Base-by-base conservation (phyloP, 1,140 invertebrate species). In the Latrodectus geometricus region DNA sequence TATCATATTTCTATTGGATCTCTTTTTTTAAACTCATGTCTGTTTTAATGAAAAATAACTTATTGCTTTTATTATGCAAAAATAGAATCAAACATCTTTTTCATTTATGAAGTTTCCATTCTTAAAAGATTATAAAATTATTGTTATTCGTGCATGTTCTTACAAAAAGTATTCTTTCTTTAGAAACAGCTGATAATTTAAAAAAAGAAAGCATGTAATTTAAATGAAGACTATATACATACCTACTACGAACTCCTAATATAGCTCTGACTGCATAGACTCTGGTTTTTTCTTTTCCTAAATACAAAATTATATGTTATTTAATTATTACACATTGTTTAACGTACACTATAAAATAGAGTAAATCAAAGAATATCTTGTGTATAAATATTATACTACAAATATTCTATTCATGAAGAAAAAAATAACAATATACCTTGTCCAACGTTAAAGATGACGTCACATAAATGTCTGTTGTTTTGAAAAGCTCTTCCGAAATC, bases 221-320 rank as follows among this genome's bases (percentile, higher is more conserved):
- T 35, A 35, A 35, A 35, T 35, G 35, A 5, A 3, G 35, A 35
- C 35, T 35, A 3, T 35, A 5, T 35, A 35, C 35, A 35, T 90
- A 95, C 95, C 96, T 94, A 92, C 96, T 96, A 88, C 97, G 92
- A 2, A 98, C 96, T 21, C 96, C 97, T 23, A 98, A 92, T 89
- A 98, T 97, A 9, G 97, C 97, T 89, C 97, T 91, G 7, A 98
- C 96, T 0, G 96, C 97, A 88, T 96, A 96, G 88, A 97, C 95
- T 90, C 95, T 94, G 23, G 95, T 95, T 92, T 97, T 97, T 90
- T 97, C 85, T 75, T 87, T 88, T 17, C 89, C 89, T 89, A 56
- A 49, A 77, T 77, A 61, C 1, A 15, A 48, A 48, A 73, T 8
- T 7, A 73, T 9, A 15, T 14, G 49, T 17, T 35, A 14, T 9